phyloP scores from a whole-genome alignment of 2,888 invertebrate genomes.

The Theretra japonica region DNA sequence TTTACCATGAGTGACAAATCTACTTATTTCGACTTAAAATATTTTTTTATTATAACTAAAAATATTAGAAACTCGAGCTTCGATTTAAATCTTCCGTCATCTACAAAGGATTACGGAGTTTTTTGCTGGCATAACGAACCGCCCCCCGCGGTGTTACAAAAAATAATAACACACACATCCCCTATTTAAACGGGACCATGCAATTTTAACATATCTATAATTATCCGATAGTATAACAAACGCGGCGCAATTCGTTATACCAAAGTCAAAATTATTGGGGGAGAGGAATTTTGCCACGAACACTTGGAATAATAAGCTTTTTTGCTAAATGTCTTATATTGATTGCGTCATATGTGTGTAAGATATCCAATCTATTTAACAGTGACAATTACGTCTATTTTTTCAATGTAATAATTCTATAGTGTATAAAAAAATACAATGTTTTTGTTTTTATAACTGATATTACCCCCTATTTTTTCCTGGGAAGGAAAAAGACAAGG shows the following conservation, averaged over 20 bases:
- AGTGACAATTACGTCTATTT: too few species aligned
- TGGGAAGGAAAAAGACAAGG: too few species aligned
- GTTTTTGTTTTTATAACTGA: too few species aligned
- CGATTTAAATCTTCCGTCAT: constrained; percentile 4
- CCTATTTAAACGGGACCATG: constrained; percentile 48
- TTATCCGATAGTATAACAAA: constrained; percentile 69
- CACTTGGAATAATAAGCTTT: neutral
- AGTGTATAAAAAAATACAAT: too few species aligned
- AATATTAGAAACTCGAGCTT: neutral
- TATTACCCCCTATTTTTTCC: too few species aligned
- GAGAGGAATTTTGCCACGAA: constrained; percentile 75
- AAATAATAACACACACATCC: constrained; percentile 20
- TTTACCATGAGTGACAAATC: too few species aligned
- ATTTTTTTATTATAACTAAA: too few species aligned
- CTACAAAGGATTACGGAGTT: constrained; percentile 10
- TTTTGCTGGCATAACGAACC: constrained; percentile 9
- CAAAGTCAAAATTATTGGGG: constrained; percentile 77
- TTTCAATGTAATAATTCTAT: too few species aligned
- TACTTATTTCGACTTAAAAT: too few species aligned
- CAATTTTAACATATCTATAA: constrained; percentile 63
- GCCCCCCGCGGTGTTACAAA: constrained; percentile 25
- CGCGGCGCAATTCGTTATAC: constrained; percentile 73
- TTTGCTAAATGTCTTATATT: neutral
- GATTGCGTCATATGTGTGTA: neutral
- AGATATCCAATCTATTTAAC: too few species aligned